phyloP scores from a whole-genome alignment of 2,797 vertebrate genomes.

The Oophaga sylvatica region DNA sequence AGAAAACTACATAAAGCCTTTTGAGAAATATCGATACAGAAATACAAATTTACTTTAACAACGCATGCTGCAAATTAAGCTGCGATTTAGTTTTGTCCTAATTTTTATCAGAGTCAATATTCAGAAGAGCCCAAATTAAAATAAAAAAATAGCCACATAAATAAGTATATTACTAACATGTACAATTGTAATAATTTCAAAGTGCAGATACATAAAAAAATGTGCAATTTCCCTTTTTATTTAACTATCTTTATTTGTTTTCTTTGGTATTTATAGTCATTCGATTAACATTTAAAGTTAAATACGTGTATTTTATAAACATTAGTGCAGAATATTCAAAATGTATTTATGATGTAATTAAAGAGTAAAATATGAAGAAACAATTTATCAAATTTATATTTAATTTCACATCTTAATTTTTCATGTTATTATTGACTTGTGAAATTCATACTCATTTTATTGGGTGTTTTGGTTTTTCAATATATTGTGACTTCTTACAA shows the following conservation, averaged over 20 bases:
- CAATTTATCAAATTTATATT: neutral
- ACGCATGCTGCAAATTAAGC: neutral
- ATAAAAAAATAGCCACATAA: neutral
- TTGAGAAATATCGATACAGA: too few relatives aligned
- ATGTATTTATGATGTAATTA: neutral
- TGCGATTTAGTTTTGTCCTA: neutral
- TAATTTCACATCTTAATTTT: neutral
- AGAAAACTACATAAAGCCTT: neutral
- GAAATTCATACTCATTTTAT: neutral
- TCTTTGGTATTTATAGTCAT: neutral
- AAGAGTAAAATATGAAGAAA: conserved; percentile 3
- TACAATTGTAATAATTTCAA: neutral
- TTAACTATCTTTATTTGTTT: neutral
- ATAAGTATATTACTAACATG: neutral
- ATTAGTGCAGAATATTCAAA: neutral
- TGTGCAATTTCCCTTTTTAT: neutral
- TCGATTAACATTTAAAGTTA: neutral
- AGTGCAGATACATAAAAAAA: neutral
- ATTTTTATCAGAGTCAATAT: neutral
- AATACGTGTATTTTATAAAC: conserved; percentile 15
- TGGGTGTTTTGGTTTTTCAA: neutral
- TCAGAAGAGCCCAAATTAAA: neutral
- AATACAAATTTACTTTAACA: too few relatives aligned
- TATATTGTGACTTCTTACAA: neutral
- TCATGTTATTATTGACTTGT: neutral